A percentile compares a stretch with the other conserved stretches of the same genome.
These are phyloP conservation scores for Chromoteleia sp. DNA, from an alignment of 2,888 invertebrate species.

Conservation along the genomic window DNA sequence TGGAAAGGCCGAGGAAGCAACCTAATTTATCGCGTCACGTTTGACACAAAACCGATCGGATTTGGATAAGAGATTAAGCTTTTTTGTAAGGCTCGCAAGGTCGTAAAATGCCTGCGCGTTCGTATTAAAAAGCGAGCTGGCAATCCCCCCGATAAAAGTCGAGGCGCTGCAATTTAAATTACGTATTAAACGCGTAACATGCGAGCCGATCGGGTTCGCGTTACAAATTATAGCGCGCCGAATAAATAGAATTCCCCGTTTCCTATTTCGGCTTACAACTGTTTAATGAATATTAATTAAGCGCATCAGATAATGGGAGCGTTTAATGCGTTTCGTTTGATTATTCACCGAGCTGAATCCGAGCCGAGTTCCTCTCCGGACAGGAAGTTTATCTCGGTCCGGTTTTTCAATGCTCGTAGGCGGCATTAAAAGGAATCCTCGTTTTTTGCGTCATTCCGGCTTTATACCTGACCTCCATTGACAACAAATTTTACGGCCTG, in stretches of 20 bases:
- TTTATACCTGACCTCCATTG: conserved; percentile 26
- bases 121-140: conserved; percentile 20
- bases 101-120: conserved; percentile 24
- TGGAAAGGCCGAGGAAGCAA: conserved; percentile 44
- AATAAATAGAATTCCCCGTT: conserved; percentile 57
- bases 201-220: conserved; percentile 35
- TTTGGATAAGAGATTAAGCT: conserved; percentile 41
- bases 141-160: conserved; percentile 35
- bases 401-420: conserved; percentile 63
- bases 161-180: conserved; percentile 51
- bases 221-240: conserved; percentile 59
- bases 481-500: conserved; percentile 27
- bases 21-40: too few relatives aligned
- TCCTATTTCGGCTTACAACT: conserved; percentile 59
- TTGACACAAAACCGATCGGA: conserved; percentile 28
- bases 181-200: conserved; percentile 54
- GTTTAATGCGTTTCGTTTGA: conserved; percentile 55
- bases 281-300: conserved; percentile 68
- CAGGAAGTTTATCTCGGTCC: conserved; percentile 65
- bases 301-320: conserved; percentile 46
- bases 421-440: conserved; percentile 42
- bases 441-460: conserved; percentile 55
- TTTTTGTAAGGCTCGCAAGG: conserved; percentile 32
- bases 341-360: conserved; percentile 26
- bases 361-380: conserved; percentile 42